Conservation (phyloP, 2,888 invertebrate genomes). For the Flexamia atlantica region DNA sequence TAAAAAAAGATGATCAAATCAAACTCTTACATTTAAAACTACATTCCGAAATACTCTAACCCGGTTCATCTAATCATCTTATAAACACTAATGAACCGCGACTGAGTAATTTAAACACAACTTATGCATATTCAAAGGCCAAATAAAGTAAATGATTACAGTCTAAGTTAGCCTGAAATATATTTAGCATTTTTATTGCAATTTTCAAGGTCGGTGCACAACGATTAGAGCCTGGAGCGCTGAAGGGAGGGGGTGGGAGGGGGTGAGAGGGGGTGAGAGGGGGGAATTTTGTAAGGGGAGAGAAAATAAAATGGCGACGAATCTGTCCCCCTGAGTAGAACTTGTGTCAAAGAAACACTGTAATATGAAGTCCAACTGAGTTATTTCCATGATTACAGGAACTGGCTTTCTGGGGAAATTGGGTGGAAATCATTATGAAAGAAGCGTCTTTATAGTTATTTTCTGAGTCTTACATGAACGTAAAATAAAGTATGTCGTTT, state of each 20-base stretch:
- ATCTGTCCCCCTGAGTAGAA: constrained; percentile 25
- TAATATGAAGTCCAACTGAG: constrained; percentile 43
- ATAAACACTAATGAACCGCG: neutral
- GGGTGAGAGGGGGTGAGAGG: neutral
- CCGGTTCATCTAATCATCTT: no score
- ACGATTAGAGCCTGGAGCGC: constrained; percentile 15
- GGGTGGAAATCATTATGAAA: constrained; percentile 34
- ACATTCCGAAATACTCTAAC: no score
- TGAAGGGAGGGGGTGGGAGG: neutral
- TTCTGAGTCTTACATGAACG: neutral
- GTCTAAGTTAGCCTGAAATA: neutral
- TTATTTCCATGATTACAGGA: constrained; percentile 37
- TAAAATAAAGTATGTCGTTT: neutral
- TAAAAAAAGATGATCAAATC: no score
- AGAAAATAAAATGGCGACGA: constrained; percentile 43
- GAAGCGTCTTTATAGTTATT: neutral
- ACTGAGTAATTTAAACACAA: neutral
- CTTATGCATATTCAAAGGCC: neutral
- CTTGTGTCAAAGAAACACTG: constrained; percentile 37
- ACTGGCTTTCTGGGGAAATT: constrained; percentile 19
- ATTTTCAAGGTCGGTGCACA: constrained; percentile 50
- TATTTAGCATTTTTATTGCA: constrained; percentile 47
- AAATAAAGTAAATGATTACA: constrained; percentile 22
- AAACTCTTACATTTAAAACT: no score
- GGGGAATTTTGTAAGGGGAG: neutral